These are phyloP conservation scores for Morpho helenor DNA, from an alignment of 2,888 invertebrate genomes.

Conservation along the genomic window DNA sequence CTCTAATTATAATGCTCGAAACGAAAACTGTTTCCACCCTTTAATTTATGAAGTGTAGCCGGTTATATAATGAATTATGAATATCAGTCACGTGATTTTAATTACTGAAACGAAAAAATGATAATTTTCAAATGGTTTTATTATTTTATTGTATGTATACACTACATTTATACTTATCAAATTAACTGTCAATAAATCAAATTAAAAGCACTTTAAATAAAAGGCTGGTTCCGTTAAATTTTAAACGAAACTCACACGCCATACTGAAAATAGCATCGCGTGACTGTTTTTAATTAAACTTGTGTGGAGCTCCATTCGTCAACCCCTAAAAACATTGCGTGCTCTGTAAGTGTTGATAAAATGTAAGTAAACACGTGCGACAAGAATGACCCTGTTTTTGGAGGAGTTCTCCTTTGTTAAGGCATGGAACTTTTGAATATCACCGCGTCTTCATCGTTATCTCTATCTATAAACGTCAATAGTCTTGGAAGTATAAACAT, in stretches of 20 bases:
- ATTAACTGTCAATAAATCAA: slow-evolving; percentile 9
- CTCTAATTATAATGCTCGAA: too few species aligned
- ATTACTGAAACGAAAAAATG: too few species aligned
- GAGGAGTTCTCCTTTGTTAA: slow-evolving; percentile 17
- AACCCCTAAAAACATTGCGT: slow-evolving; percentile 30
- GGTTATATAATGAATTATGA: too few species aligned
- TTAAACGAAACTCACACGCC: slow-evolving; percentile 23
- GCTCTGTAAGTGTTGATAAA: slow-evolving; percentile 28
- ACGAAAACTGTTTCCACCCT: too few species aligned
- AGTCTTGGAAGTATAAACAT: too few species aligned
- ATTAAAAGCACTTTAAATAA: slow-evolving; percentile 15
- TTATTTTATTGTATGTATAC: not conserved
- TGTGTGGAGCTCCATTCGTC: slow-evolving; percentile 32
- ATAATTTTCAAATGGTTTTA: not conserved
- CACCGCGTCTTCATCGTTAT: not conserved
- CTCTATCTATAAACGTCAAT: too few species aligned
- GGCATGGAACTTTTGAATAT: not conserved
- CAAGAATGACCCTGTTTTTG: slow-evolving; percentile 17
- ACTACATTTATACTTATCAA: not conserved
- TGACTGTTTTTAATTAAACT: slow-evolving; percentile 45
- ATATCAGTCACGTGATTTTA: too few species aligned
- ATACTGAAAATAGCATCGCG: slow-evolving; percentile 33
- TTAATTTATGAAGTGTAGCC: too few species aligned
- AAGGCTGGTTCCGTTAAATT: slow-evolving; percentile 23
- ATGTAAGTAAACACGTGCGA: slow-evolving; percentile 18